A percentile compares a stretch with the other conserved stretches of the same genome.
Conservation (phyloP, 2,113 vertebrate species). For the Dryoscopus gambensis region DNA sequence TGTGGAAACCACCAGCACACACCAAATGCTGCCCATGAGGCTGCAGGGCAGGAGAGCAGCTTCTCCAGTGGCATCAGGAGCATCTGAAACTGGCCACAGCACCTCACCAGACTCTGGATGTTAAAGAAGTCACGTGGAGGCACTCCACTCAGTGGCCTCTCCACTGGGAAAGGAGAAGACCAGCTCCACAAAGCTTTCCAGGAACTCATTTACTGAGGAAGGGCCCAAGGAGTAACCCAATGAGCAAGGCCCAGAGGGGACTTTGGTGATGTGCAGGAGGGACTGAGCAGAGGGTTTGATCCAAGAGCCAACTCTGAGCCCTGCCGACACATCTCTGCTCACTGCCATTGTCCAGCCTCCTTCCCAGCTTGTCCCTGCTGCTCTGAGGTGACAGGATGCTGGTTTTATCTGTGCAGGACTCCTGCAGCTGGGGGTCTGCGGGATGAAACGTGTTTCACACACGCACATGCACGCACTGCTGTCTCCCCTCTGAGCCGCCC, state of each 20-base stretch:
- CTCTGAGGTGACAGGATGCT: background rate
- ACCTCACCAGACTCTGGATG: background rate
- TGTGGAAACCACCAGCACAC: background rate
- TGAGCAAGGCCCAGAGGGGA: rapidly evolving
- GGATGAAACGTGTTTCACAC: background rate
- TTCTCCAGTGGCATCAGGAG: background rate
- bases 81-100: background rate
- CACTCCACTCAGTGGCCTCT: rapidly evolving
- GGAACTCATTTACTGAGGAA: background rate
- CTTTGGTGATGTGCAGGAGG: background rate
- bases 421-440: slow-evolving; percentile 18
- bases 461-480: background rate
- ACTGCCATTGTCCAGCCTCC: background rate
- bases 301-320: background rate
- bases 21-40: background rate
- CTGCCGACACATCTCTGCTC: rapidly evolving
- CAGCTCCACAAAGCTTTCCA: background rate
- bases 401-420: background rate
- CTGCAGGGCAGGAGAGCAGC: background rate
- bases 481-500: background rate
- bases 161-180: background rate
- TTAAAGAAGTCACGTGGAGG: background rate
- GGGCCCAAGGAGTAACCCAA: background rate
- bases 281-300: background rate
- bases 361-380: background rate